These are phyloP conservation scores for Lasaia peninsularis DNA, from an alignment of 1,140 invertebrate genomes.

Conservation along the genomic window DNA sequence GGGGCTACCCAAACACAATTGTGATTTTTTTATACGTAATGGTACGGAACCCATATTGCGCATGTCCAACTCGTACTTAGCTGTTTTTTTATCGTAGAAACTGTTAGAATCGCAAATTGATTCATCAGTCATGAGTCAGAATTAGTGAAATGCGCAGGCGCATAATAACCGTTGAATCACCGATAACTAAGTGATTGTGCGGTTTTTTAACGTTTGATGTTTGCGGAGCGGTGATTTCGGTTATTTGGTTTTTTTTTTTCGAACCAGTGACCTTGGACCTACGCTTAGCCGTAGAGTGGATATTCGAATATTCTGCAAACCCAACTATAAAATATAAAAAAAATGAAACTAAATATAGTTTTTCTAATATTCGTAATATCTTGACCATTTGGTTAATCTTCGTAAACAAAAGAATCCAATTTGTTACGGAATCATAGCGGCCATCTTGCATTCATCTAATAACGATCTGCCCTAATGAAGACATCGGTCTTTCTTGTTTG, in stretches of 20 bases:
- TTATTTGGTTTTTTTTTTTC: neutral
- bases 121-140: conserved; percentile 22
- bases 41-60: too few relatives aligned
- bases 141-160: conserved; percentile 20
- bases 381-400: too few relatives aligned
- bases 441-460: conserved; percentile 6
- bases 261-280: too few relatives aligned
- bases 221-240: conserved; percentile 4
- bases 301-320: too few relatives aligned
- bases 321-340: too few relatives aligned
- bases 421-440: neutral
- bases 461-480: conserved; percentile 2
- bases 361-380: too few relatives aligned
- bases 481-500: conserved; percentile 1
- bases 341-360: too few relatives aligned
- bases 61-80: too few relatives aligned
- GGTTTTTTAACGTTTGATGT: conserved; percentile 1
- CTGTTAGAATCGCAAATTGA: conserved; percentile 17
- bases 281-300: too few relatives aligned
- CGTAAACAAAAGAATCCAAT: neutral
- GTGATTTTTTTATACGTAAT: too few relatives aligned
- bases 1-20: too few relatives aligned
- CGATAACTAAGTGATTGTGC: conserved; percentile 1
- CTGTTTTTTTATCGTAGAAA: neutral
- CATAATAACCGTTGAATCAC: conserved; percentile 20